These are phyloP conservation scores for Denticeps clupeoides DNA, from an alignment of 2,797 vertebrate genomes.

Conservation along the genomic window DNA sequence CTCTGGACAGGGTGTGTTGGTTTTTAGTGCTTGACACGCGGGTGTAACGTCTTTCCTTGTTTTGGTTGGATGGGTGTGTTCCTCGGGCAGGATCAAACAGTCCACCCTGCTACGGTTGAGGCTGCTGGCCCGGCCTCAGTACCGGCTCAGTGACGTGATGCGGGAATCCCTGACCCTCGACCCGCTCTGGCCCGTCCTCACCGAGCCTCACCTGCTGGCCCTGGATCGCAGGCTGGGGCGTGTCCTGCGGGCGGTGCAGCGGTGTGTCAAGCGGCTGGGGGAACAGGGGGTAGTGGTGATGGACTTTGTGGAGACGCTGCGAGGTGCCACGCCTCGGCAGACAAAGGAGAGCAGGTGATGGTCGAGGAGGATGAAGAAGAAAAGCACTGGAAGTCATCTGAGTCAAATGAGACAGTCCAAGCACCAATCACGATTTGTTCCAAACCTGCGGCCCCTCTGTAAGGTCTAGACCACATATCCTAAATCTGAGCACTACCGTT, in stretches of 20 bases:
- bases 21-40: too few relatives aligned
- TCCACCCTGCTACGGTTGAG: constrained; percentile 71
- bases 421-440: too few relatives aligned
- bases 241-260: constrained; percentile 58
- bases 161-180: constrained; percentile 77
- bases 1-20: too few relatives aligned
- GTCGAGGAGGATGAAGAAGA: neutral
- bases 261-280: constrained; percentile 63
- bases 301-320: constrained; percentile 34
- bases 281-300: constrained; percentile 62
- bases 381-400: neutral
- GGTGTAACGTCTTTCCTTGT: too few relatives aligned
- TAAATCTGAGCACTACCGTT: too few relatives aligned
- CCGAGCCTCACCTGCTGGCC: constrained; percentile 77
- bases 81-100: constrained; percentile 68
- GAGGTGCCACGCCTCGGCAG: neutral
- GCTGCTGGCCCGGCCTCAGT: constrained; percentile 63
- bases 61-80: too few relatives aligned
- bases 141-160: constrained; percentile 82
- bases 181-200: constrained; percentile 66
- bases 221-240: constrained; percentile 78
- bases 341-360: constrained; percentile 7
- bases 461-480: too few relatives aligned
- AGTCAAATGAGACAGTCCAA: too few relatives aligned
- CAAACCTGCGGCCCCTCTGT: too few relatives aligned